Evolutionary conservation across 2,797 vertebrate species (phyloP).

Genomic region (Notolepis coatsorum): DNA sequence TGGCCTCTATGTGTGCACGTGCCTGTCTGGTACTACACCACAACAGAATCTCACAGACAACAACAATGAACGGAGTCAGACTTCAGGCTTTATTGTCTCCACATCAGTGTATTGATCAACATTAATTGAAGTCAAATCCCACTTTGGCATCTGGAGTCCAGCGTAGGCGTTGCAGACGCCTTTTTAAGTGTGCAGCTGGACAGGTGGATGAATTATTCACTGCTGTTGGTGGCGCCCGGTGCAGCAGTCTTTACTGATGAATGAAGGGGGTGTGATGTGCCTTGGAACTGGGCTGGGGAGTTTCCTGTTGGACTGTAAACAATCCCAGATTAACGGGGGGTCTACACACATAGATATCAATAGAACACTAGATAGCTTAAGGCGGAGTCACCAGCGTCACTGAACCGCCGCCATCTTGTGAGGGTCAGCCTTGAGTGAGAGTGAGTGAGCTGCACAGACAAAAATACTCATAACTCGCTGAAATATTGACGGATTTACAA

Average conservation of each 20-base stretch:
- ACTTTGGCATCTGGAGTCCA: slow-evolving; percentile 38
- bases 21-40: neutral
- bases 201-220: slow-evolving; percentile 65
- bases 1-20: no score
- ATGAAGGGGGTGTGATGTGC: slow-evolving; percentile 50
- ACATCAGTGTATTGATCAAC: slow-evolving; percentile 44
- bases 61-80: slow-evolving; percentile 19
- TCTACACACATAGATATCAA: no score
- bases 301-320: slow-evolving; percentile 29
- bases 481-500: no score
- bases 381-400: no score
- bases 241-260: slow-evolving; percentile 61
- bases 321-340: slow-evolving; percentile 24
- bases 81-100: slow-evolving; percentile 20
- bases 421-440: no score
- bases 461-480: no score
- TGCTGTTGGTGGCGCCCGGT: slow-evolving; percentile 47
- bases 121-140: slow-evolving; percentile 47
- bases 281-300: slow-evolving; percentile 31
- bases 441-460: no score
- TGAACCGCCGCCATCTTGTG: no score
- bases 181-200: slow-evolving; percentile 47
- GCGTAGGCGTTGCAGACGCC: slow-evolving; percentile 32
- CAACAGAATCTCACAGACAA: neutral
- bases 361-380: no score